Evolutionary conservation across 2,797 vertebrate species (phyloP).

Genomic region (Hephaestus fuliginosus): DNA sequence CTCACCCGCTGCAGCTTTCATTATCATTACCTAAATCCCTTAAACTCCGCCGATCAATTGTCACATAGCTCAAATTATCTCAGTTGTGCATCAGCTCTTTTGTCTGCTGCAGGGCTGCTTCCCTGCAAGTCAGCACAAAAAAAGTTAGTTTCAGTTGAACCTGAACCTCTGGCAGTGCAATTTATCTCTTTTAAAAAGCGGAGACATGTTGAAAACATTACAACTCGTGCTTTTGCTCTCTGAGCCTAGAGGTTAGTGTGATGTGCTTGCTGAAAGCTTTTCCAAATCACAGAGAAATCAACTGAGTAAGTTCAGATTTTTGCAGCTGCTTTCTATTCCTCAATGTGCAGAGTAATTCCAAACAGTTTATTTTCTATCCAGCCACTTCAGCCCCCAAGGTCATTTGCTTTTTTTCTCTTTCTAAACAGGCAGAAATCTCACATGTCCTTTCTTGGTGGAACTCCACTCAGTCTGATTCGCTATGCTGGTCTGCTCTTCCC

Average conservation of each 20-base stretch:
- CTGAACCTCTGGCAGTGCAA: constrained; percentile 42
- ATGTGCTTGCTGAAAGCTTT: constrained; percentile 80
- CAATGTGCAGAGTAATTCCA: constrained; percentile 87
- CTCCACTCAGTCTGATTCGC: constrained; percentile 69
- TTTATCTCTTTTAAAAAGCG: constrained; percentile 69
- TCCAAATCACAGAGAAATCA: constrained; percentile 80
- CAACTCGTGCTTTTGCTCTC: constrained; percentile 60
- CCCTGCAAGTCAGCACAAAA: constrained; percentile 4
- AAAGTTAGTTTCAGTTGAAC: constrained; percentile 33
- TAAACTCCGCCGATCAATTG: constrained; percentile 52
- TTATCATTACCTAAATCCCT: constrained; percentile 69
- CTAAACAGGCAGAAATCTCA: constrained; percentile 78
- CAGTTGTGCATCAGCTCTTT: constrained; percentile 23
- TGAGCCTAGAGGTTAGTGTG: constrained; percentile 72
- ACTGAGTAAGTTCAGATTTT: constrained; percentile 75
- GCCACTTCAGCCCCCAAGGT: constrained; percentile 84
- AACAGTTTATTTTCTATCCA: constrained; percentile 88
- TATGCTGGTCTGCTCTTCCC: constrained; percentile 64
- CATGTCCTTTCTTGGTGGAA: constrained; percentile 73
- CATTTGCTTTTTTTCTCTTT: constrained; percentile 77
- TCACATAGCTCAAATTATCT: constrained; percentile 51
- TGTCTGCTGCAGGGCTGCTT: constrained; percentile 12
- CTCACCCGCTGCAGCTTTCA: constrained; percentile 60
- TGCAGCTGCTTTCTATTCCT: constrained; percentile 87
- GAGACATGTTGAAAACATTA: constrained; percentile 77